Evolutionary conservation across 1,140 invertebrate genomes (phyloP), one percentile per base, ranked within the genome.

Genomic region (Saccostrea glomerata): DNA sequence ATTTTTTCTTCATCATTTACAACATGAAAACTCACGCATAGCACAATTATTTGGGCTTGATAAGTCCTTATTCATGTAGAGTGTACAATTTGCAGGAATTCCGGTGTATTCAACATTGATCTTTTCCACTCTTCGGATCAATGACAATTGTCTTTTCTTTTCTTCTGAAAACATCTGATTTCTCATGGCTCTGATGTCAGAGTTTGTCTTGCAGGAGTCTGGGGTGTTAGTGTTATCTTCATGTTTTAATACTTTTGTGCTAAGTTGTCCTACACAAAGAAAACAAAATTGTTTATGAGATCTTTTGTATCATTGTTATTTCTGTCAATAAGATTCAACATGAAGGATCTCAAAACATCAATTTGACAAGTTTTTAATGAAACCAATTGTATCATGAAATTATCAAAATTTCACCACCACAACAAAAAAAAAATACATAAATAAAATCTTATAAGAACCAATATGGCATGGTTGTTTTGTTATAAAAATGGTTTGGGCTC

Each of bases 41-140:
- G 98, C 97, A 95, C 98, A 98, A 94, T 99, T 97, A 91, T 96
- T 97, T 2, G 98, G 98, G 2, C 98, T 99, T 0, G 98, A 99
- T 6, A 99, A 95, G 90, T 96, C 95, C 94, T 97, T 98, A 94
- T 99, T 99, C 98, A 99, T 99, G 20, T 97, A 94, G 58, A 99
- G 94, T 4, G 96, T 97, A 30, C 96, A 96, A 89, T 97, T 96
- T 89, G 98, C 96, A 0, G 97, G 97, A 6, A 96, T 92, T 0
- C 97, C 97, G 86, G 96, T 95, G 94, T 98, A 97, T 87, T 96
- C 96, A 0, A 99, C 97, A 95, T 98, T 96, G 87, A 99, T 98
- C 95, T 99, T 99, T 93, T 99, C 98, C 85, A 99, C 96, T 93
- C 98, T 95, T 11, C 97, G 97, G 47, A 98, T 95, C 11, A 96